Base-by-base conservation (phyloP, 2,113 vertebrate species). In the Lethenteron camtschaticum region DNA sequence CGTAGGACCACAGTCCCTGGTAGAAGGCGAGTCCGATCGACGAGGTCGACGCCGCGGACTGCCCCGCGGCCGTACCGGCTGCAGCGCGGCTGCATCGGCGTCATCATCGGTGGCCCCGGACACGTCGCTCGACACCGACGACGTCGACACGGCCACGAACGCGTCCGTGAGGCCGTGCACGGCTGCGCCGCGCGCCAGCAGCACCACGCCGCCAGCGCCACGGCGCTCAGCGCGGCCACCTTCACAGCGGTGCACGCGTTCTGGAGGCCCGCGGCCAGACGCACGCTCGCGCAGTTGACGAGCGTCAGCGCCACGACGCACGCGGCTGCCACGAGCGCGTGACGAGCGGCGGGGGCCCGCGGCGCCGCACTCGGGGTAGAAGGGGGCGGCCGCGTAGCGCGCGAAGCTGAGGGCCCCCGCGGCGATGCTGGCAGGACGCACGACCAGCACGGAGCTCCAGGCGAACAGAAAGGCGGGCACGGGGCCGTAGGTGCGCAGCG, bases 1-100 rank as follows among this genome's bases (percentile, higher is more conserved):
- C 72, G 0, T 79, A 89, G 68, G 85, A 85, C 85, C 86, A 88
- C 7, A 89, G 79, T 1, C 83, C 82, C 76, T 87, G 86, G 77
- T 82, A 86, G 76, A 89, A 82, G 0, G 86, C 83, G 77, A 85
- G 79, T 72, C 80, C 81, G 10, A 88, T 68, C 3, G 41, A 41
- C 41, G 41, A 41, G 41, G 41, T 41, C 41, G 41, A 41, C 41
- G 41, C 41, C 3, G 75, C 8, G 63, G 78, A 76, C 0, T 81
- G 12, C 58, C 80, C 76, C 13, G 69, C 56, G 1, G 68, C 78
- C 0, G 81, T 87, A 13, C 80, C 82, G 71, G 79, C 75, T 5
- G 41, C 41, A 41, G 5, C 41, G 41, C 41, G 41, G 41, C 41
- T 3, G 41, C 41, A 41, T 7, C 41, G 4, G 41, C 41, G 41